Conservation (phyloP, 2,888 invertebrate genomes). For the Eupeodes luniger region DNA sequence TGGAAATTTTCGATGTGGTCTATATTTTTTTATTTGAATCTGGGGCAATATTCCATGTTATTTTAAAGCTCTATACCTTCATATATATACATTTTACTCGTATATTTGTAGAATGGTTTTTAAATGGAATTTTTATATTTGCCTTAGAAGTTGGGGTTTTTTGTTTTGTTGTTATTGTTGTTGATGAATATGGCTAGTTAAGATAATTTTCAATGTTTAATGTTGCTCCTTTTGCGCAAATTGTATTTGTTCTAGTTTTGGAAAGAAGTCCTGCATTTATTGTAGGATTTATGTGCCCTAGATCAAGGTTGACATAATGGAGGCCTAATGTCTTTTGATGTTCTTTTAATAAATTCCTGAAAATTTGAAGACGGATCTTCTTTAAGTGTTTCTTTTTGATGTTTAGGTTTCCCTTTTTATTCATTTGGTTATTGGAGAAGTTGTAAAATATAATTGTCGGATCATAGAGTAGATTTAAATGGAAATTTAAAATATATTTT, state of each 20-base stretch:
- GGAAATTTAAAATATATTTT: too few species aligned
- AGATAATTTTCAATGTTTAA: constrained; percentile 1
- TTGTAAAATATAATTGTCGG: too few species aligned
- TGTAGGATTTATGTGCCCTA: background rate
- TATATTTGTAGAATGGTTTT: background rate
- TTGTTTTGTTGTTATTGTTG: background rate
- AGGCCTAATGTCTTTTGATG: background rate
- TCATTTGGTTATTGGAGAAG: too few species aligned
- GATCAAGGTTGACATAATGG: background rate
- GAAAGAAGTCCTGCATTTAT: background rate
- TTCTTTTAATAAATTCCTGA: background rate
- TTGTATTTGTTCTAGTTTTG: background rate
- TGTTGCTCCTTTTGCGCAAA: background rate
- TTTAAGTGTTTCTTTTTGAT: too few species aligned
- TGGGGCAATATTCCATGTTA: background rate
- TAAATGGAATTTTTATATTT: background rate
- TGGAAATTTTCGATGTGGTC: background rate
- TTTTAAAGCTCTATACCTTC: background rate
- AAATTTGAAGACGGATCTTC: background rate
- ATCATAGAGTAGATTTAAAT: too few species aligned
- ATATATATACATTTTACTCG: too few species aligned
- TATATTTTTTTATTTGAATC: constrained; percentile 2
- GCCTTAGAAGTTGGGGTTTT: background rate
- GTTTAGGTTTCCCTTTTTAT: too few species aligned
- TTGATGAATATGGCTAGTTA: background rate